These are phyloP conservation scores for Nannospalax galili DNA, from an alignment of 2,113 vertebrate species.

Conservation along the genomic window DNA sequence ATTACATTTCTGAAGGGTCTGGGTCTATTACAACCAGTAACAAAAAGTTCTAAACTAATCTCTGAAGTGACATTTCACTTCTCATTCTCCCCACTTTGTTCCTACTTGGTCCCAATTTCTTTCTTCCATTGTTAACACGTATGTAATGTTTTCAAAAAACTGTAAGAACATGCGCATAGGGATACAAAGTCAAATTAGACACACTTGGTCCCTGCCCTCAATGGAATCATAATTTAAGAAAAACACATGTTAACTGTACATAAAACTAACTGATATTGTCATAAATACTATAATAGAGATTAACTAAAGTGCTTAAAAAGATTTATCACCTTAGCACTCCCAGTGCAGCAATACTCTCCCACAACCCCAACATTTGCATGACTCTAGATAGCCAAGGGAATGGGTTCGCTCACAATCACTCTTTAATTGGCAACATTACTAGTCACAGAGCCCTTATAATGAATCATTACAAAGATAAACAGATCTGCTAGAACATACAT, in stretches of 20 bases:
- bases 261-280: not conserved
- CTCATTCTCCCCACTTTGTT: not conserved
- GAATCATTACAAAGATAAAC: not conserved
- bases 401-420: not conserved
- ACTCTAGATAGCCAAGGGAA: not conserved
- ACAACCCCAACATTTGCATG: not conserved
- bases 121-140: constrained; percentile 20
- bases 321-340: not conserved
- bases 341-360: not conserved
- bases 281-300: not conserved
- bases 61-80: constrained; percentile 25
- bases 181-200: not conserved
- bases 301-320: constrained; percentile 1
- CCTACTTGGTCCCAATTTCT: not conserved
- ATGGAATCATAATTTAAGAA: constrained; percentile 11
- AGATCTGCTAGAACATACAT: not conserved
- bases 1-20: not conserved
- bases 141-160: constrained; percentile 30
- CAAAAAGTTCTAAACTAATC: constrained; percentile 2
- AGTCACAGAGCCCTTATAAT: not conserved
- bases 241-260: not conserved
- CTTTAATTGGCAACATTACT: not conserved
- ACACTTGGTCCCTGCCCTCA: not conserved
- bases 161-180: not conserved
- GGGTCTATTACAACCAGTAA: not conserved